Percentiles rank a stretch among this genome's conserved stretches.
These are phyloP conservation scores for Microcebus tavaratra DNA, from an alignment of 2,113 vertebrate species.

Conservation along the genomic window DNA sequence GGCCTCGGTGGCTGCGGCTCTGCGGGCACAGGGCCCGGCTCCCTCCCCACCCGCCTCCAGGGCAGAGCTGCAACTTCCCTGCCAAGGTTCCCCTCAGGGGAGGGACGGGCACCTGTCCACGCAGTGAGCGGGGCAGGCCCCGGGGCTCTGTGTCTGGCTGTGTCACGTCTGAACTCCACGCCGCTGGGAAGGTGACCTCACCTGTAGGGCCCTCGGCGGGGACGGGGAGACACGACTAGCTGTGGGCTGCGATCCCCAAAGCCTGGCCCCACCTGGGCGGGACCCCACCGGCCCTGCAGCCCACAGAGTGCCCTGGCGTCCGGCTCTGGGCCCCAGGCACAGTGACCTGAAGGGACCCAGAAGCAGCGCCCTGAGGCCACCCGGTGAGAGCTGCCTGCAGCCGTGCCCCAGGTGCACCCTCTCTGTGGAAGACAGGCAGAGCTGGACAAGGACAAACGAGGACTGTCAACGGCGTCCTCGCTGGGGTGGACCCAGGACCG, in stretches of 20 bases:
- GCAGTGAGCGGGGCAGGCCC: accelerated
- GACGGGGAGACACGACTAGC: not conserved
- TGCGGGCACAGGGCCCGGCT: too few species aligned
- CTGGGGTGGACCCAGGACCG: not conserved
- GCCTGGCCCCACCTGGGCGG: not conserved
- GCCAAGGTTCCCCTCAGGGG: not conserved
- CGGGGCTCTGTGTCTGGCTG: not conserved
- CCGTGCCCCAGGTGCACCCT: accelerated
- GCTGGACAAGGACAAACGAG: accelerated
- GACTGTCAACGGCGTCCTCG: accelerated
- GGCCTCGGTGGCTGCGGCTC: accelerated
- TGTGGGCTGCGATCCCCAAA: accelerated
- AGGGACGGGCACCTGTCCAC: too few species aligned
- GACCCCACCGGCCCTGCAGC: not conserved
- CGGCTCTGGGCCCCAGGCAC: not conserved
- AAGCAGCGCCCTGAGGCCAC: not conserved
- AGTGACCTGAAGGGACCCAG: not conserved
- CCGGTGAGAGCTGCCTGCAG: not conserved
- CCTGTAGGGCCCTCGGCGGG: too few species aligned
- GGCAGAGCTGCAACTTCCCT: too few species aligned
- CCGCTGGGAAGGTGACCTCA: not conserved
- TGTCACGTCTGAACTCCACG: too few species aligned
- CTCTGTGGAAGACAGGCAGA: not conserved
- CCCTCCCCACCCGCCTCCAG: not conserved
- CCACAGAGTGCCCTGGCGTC: accelerated